Conservation (phyloP, 2,888 invertebrate genomes). For the Pachliopta kotzebuea region DNA sequence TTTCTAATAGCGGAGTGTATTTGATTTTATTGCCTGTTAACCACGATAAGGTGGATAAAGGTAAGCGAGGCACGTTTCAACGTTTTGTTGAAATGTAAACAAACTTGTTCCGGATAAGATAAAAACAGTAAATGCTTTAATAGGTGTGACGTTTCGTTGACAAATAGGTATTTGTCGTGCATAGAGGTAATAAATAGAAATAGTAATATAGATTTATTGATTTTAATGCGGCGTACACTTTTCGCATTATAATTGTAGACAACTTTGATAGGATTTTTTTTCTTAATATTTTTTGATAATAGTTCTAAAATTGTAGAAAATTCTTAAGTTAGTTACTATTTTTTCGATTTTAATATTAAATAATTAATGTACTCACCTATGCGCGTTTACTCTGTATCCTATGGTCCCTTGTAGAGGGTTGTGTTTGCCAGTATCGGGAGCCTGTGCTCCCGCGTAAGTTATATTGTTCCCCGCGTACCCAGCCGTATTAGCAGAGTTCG, state of each 20-base stretch:
- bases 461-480: conserved; percentile 76
- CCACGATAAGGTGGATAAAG: conserved; percentile 68
- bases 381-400: conserved; percentile 82
- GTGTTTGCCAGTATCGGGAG: conserved; percentile 75
- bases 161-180: conserved; percentile 42
- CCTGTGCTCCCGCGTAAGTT: conserved; percentile 69
- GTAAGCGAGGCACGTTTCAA: conserved; percentile 73
- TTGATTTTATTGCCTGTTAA: conserved; percentile 71
- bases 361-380: conserved; percentile 78
- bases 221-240: neutral
- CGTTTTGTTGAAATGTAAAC: conserved; percentile 77
- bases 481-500: conserved; percentile 83
- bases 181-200: conserved; percentile 2
- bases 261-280: neutral
- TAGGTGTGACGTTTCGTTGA: conserved; percentile 48
- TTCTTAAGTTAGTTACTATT: neutral
- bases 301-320: too few relatives aligned
- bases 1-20: conserved; percentile 38
- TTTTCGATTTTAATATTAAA: neutral
- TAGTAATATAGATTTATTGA: neutral
- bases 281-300: too few relatives aligned
- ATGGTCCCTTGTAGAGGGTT: conserved; percentile 74
- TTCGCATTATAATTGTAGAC: too few relatives aligned
- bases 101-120: conserved; percentile 79
- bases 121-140: conserved; percentile 55